Evolutionary conservation across 2,888 invertebrate species (phyloP).

Genomic region (Beris chalybata): DNA sequence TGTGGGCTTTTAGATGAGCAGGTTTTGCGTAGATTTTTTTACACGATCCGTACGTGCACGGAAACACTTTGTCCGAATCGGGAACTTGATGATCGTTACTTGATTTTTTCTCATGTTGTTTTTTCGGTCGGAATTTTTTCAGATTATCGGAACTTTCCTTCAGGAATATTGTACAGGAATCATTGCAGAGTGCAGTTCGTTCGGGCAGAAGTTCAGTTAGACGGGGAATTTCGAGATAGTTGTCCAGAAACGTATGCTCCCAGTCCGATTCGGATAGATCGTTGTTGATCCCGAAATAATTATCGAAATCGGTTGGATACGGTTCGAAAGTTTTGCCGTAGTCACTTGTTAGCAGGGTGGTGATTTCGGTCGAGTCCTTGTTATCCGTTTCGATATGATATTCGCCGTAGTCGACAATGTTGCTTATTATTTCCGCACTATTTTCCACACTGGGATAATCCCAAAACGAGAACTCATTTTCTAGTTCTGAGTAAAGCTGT

Average conservation of each 20-base stretch:
- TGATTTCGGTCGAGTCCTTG: conserved; percentile 19
- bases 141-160: conserved; percentile 56
- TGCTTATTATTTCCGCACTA: background rate
- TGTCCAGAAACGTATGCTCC: conserved; percentile 52
- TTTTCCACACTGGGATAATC: conserved; percentile 15
- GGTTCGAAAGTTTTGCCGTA: conserved; percentile 36
- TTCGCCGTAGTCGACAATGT: background rate
- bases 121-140: conserved; percentile 41
- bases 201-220: conserved; percentile 56
- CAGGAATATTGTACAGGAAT: conserved; percentile 60
- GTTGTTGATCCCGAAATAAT: conserved; percentile 12
- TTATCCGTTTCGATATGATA: conserved; percentile 39
- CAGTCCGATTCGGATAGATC: conserved; percentile 44
- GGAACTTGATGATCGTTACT: background rate
- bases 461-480: conserved; percentile 37
- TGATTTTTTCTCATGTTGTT: background rate
- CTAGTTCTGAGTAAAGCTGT: conserved; percentile 52
- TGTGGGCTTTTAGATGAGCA: conserved; percentile 86
- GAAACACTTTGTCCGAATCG: conserved; percentile 54
- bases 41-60: conserved; percentile 71
- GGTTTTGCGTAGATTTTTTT: conserved; percentile 85
- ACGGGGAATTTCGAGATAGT: conserved; percentile 53
- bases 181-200: conserved; percentile 61
- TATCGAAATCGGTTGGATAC: conserved; percentile 33
- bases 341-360: conserved; percentile 29